Conservation (phyloP, 92 coral and sea anemone genomes). For the Epizoanthus rinbou region DNA sequence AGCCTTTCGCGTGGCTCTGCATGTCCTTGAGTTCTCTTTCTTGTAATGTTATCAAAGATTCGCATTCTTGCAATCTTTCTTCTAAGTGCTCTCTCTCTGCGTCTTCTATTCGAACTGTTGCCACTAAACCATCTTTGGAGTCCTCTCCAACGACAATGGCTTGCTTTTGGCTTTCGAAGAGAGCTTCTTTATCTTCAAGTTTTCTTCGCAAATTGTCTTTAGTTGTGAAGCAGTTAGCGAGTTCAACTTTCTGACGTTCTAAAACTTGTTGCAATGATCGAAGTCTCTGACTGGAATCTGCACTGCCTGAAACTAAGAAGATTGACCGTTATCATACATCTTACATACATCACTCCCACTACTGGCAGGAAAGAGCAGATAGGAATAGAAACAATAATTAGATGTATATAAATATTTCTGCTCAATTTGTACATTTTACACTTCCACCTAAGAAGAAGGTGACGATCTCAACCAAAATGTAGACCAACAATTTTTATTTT, state of each 20-base stretch:
- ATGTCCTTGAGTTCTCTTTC: constrained; percentile 61
- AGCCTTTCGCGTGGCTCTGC: constrained; percentile 11
- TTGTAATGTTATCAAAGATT: constrained; percentile 55
- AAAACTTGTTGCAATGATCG: constrained; percentile 53
- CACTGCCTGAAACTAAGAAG: background rate
- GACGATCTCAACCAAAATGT: too few species aligned
- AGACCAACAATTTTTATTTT: too few species aligned
- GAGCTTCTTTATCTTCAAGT: constrained; percentile 55
- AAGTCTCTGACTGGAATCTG: constrained; percentile 30
- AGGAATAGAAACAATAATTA: too few species aligned
- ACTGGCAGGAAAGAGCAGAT: too few species aligned
- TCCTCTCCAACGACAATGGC: constrained; percentile 63
- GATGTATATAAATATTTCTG: too few species aligned
- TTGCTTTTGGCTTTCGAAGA: constrained; percentile 75
- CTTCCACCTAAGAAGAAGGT: too few species aligned
- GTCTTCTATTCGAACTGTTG: constrained; percentile 32
- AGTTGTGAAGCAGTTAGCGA: constrained; percentile 47
- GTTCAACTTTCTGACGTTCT: constrained; percentile 65
- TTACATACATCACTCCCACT: too few species aligned
- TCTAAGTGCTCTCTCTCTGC: constrained; percentile 57
- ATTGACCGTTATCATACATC: too few species aligned
- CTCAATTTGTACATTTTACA: too few species aligned
- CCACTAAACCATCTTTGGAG: constrained; percentile 52
- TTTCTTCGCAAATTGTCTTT: constrained; percentile 50
- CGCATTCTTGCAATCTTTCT: constrained; percentile 64